Base-by-base conservation (phyloP, 2,888 invertebrate species). In the Chymomyza amoena region DNA sequence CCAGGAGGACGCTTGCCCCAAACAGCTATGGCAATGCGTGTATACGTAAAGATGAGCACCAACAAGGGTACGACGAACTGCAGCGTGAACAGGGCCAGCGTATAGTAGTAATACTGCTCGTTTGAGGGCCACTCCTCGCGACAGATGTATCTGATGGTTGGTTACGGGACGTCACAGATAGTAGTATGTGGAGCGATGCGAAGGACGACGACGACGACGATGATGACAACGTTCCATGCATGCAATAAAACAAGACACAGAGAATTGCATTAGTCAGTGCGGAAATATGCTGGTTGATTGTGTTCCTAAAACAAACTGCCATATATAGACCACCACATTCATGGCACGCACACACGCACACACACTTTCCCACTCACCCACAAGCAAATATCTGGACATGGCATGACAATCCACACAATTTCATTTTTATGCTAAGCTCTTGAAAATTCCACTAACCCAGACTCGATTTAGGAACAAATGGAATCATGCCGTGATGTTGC, bases 1-100 rank as follows among this genome's bases (percentile, higher is more conserved):
- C 97, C 97, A 0, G 97, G 97, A 7, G 96, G 95, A 51, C 95
- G 93, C 77, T 96, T 96, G 25, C 96, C 96, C 97, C 97, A 97
- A 59, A 98, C 96, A 15, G 96, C 95, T 62, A 96, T 93, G 0
- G 96, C 97, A 72, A 98, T 98, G 78, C 96, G 94, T 1, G 95
- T 95, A 90, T 98, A 98, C 0, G 97, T 97, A 90, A 96, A 96
- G 69, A 97, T 93, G 16, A 98, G 93, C 54, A 97, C 96, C 28
- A 93, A 90, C 74, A 97, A 93, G 0, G 98, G 98, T 75, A 97
- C 93, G 72, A 96, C 93, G 90, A 97, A 98, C 92, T 98, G 98
- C 63, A 97, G 93, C 56, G 95, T 93, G 92, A 97, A 93, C 74
- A 98, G 92, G 0, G 95, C 94, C 85, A 95, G 94, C 1, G 96